These are phyloP conservation scores for Alloplasta piceator DNA, from an alignment of 2,888 invertebrate genomes.

Conservation along the genomic window DNA sequence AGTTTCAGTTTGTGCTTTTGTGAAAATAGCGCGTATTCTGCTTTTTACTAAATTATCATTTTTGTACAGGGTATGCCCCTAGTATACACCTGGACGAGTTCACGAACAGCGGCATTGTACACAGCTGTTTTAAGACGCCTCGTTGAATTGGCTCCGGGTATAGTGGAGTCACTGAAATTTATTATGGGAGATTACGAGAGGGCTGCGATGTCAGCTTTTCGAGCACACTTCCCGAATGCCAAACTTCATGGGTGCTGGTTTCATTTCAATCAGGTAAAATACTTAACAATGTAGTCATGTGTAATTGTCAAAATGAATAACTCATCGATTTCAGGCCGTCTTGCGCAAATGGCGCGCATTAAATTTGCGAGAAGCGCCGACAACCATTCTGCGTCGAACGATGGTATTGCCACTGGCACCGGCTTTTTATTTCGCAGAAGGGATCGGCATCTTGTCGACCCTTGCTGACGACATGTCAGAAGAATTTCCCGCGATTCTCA, in stretches of 20 bases:
- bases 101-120: constrained; percentile 48
- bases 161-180: constrained; percentile 21
- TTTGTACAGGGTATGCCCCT: background rate
- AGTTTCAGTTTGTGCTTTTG: background rate
- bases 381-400: background rate
- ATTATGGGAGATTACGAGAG: constrained; percentile 59
- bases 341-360: constrained; percentile 3
- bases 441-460: background rate
- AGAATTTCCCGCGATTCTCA: too few species aligned
- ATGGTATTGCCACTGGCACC: background rate
- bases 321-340: background rate
- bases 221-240: constrained; percentile 44
- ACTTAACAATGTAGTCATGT: background rate
- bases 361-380: background rate
- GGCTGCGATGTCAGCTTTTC: constrained; percentile 52
- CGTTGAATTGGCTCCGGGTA: constrained; percentile 39
- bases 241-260: constrained; percentile 62
- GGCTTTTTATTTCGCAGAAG: background rate
- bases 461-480: too few species aligned
- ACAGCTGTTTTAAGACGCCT: constrained; percentile 45
- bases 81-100: background rate
- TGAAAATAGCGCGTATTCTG: background rate
- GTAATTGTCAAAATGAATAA: background rate
- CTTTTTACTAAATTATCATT: too few species aligned
- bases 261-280: constrained; percentile 58